Percentiles rank a stretch among this genome's conserved stretches.
These are phyloP conservation scores for Psylliodes chrysocephalus DNA, from an alignment of 2,888 invertebrate genomes.

Conservation along the genomic window DNA sequence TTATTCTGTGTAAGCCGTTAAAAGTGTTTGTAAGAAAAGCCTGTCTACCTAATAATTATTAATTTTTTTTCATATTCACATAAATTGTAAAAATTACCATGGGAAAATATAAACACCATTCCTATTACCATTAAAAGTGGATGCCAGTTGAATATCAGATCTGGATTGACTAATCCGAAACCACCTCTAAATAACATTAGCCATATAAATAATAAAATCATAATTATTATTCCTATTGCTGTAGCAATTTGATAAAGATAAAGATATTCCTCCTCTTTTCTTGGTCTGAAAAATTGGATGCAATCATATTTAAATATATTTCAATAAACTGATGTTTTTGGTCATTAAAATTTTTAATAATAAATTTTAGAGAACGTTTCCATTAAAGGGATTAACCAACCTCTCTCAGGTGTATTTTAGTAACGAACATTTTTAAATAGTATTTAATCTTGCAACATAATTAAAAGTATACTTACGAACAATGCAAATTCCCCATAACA, in stretches of 20 bases:
- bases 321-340: no score
- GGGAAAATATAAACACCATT: slow-evolving; percentile 5
- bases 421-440: no score
- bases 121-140: slow-evolving; percentile 3
- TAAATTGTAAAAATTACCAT: background rate
- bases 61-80: background rate
- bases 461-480: no score
- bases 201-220: background rate
- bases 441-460: no score
- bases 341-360: no score
- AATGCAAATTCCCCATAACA: no score
- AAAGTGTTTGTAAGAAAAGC: no score
- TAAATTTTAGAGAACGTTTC: no score
- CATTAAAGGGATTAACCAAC: no score
- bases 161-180: background rate
- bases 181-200: background rate
- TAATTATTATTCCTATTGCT: background rate
- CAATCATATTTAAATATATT: no score
- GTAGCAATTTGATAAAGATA: background rate
- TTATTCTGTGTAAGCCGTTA: no score
- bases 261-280: background rate
- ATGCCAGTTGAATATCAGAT: slow-evolving; percentile 5
- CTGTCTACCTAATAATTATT: background rate
- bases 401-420: no score
- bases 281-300: background rate